These are phyloP conservation scores for Rhimphoctona megacephalus DNA, from an alignment of 2,888 invertebrate genomes.

Conservation along the genomic window DNA sequence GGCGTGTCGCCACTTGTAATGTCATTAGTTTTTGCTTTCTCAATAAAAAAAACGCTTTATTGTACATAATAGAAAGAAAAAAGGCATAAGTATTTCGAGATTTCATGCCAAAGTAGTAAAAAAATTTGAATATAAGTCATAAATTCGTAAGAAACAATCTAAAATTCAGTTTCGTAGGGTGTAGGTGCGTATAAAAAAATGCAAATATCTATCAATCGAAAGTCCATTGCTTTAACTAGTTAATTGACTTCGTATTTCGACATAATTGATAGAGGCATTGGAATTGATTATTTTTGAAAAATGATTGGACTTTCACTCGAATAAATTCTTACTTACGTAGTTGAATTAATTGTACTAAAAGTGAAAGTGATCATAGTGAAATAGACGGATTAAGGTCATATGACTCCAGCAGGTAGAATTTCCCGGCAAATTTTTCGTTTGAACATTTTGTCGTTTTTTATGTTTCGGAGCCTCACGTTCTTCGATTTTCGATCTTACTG, in stretches of 20 bases:
- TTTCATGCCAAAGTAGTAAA: neutral
- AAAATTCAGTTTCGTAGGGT: neutral
- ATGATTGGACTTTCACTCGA: neutral
- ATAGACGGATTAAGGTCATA: neutral
- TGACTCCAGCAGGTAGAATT: neutral
- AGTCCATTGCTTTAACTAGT: neutral
- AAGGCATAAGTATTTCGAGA: neutral
- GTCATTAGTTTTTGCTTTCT: conserved; percentile 6
- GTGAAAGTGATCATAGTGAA: neutral
- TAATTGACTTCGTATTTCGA: neutral
- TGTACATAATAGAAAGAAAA: neutral
- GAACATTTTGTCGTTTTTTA: conserved; percentile 22
- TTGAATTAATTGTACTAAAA: neutral
- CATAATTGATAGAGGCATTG: neutral
- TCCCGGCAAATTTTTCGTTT: conserved; percentile 39
- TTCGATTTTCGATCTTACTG: conserved; percentile 54
- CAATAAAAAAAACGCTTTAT: neutral
- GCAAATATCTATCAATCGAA: neutral
- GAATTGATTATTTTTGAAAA: neutral
- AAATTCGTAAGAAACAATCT: neutral
- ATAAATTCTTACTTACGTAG: neutral
- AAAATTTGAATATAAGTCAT: neutral
- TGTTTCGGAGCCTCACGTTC: neutral
- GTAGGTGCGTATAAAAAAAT: neutral
- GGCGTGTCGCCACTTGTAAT: neutral